These are phyloP conservation scores for Heterodera carotae DNA, from an alignment of 1,140 invertebrate species.

Conservation along the genomic window DNA sequence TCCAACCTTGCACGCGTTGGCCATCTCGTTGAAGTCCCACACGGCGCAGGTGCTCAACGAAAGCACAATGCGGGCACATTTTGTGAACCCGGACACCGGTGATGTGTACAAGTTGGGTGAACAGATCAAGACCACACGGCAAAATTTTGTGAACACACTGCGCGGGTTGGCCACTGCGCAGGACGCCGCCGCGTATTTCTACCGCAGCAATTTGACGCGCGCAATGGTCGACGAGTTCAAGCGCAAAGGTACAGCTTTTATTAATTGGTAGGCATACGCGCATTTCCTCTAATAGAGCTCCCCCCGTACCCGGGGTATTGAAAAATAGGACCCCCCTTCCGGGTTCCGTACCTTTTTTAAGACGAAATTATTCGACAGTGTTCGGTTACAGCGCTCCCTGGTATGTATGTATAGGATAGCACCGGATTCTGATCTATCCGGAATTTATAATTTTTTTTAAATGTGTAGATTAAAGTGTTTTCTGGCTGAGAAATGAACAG, in stretches of 20 bases:
- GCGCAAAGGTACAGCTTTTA: conserved; percentile 61
- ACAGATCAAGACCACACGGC: conserved; percentile 66
- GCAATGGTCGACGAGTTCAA: conserved; percentile 65
- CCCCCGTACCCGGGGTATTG: too few relatives aligned
- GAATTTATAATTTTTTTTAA: too few relatives aligned
- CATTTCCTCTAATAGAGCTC: too few relatives aligned
- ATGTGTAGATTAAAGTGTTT: too few relatives aligned
- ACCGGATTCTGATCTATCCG: too few relatives aligned
- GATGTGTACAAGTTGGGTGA: conserved; percentile 68
- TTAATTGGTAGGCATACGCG: too few relatives aligned
- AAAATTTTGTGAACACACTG: conserved; percentile 67
- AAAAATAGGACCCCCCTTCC: too few relatives aligned
- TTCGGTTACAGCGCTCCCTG: too few relatives aligned
- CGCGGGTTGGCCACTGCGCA: conserved; percentile 63
- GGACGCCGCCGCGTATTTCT: conserved; percentile 65
- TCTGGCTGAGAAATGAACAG: too few relatives aligned
- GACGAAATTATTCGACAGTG: too few relatives aligned
- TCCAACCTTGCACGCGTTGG: conserved; percentile 73
- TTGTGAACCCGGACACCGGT: conserved; percentile 67
- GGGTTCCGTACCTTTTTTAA: too few relatives aligned
- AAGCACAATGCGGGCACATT: conserved; percentile 69
- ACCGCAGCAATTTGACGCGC: conserved; percentile 59
- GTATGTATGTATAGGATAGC: too few relatives aligned
- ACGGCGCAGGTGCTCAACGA: conserved; percentile 69
- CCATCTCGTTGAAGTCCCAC: conserved; percentile 70